phyloP scores from a whole-genome alignment of 2,113 vertebrate genomes.

The Caretta caretta region DNA sequence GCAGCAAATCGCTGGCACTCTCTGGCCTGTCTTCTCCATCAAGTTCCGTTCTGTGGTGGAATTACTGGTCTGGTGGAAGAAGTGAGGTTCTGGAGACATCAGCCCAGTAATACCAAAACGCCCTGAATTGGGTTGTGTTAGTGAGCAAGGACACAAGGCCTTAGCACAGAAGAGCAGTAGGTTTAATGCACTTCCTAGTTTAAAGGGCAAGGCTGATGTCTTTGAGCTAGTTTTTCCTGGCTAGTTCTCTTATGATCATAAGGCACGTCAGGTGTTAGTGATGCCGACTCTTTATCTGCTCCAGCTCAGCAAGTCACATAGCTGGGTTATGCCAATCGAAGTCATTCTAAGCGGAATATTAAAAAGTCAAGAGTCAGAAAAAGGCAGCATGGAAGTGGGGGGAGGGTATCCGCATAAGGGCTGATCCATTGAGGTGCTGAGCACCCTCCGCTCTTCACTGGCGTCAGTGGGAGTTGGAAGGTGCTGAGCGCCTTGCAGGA shows the following conservation, averaged over 20 bases:
- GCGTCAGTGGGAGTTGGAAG: too few relatives aligned
- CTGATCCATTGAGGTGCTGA: neutral
- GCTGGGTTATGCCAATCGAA: neutral
- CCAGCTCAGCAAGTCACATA: accelerated
- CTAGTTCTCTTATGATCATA: accelerated
- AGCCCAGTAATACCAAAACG: neutral
- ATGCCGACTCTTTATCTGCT: neutral
- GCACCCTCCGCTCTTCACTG: neutral
- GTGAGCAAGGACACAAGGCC: accelerated
- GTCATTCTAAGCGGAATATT: neutral
- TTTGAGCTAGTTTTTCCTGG: neutral
- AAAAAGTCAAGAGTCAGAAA: neutral
- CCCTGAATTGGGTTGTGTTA: accelerated
- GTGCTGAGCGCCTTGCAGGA: neutral
- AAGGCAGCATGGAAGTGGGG: accelerated
- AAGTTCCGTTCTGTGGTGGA: too few relatives aligned
- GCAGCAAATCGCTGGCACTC: accelerated
- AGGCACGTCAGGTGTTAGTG: neutral
- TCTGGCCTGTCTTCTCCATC: neutral
- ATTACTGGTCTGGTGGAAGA: neutral
- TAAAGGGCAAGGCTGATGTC: neutral
- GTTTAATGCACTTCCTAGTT: neutral
- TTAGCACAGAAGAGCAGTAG: neutral
- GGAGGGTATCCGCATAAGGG: accelerated
- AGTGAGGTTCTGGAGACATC: accelerated